Conservation (phyloP, 2,113 vertebrate species). For the Leucoraja erinaceus region DNA sequence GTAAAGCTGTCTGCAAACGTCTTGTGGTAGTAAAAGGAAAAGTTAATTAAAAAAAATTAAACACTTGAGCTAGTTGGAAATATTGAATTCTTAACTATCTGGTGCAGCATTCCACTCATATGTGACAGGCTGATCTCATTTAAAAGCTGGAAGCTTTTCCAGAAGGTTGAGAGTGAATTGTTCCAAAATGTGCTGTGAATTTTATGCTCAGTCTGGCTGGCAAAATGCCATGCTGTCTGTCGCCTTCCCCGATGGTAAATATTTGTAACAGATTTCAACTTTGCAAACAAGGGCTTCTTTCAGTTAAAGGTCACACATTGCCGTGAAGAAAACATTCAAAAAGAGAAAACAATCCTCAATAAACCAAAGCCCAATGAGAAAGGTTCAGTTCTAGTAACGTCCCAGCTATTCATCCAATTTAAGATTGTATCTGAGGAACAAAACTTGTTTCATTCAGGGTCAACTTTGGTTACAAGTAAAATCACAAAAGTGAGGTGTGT, state of each 20-base stretch:
- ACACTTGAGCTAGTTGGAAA: constrained; percentile 70
- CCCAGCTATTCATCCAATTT: background rate
- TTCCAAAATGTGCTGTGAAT: constrained; percentile 89
- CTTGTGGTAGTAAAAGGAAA: constrained; percentile 66
- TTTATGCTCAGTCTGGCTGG: constrained; percentile 91
- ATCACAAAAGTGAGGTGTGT: too few relatives aligned
- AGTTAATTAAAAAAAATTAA: constrained; percentile 58
- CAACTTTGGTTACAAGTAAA: background rate
- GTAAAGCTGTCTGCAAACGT: constrained; percentile 81
- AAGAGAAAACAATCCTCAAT: constrained; percentile 72
- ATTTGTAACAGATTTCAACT: constrained; percentile 96
- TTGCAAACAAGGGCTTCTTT: constrained; percentile 91
- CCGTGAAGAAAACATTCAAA: constrained; percentile 81
- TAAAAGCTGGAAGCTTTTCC: constrained; percentile 88
- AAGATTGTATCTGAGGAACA: background rate
- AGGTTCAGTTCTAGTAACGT: constrained; percentile 39
- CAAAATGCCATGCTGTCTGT: constrained; percentile 73
- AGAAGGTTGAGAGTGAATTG: constrained; percentile 76
- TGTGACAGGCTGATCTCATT: constrained; percentile 87
- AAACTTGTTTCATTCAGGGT: background rate
- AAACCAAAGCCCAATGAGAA: constrained; percentile 75
- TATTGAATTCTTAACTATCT: constrained; percentile 77
- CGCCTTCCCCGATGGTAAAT: constrained; percentile 85
- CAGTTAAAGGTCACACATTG: constrained; percentile 72
- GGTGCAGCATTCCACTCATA: constrained; percentile 81